Base-by-base conservation (phyloP, 2,888 invertebrate species). In the Phengaris alcon region DNA sequence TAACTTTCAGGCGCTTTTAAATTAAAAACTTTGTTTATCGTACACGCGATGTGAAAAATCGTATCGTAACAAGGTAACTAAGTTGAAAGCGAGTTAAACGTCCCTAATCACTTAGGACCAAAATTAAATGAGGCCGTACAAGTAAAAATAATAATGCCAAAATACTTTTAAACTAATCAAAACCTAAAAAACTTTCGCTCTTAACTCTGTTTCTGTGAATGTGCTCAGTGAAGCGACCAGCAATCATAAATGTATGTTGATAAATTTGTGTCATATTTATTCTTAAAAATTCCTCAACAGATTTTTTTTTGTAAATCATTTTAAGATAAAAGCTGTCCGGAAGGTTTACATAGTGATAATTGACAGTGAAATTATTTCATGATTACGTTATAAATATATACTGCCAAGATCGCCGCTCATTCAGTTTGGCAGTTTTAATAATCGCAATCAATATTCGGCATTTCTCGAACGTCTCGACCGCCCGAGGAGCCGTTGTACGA, bases 391-490 rank as follows among this genome's bases (percentile, higher is more conserved):
- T 35, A 72, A 35, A 72, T 35, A 72, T 35, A 72, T 35, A 72
- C 52, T 52, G 54, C 22, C 22, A 51, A 15, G 48, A 51, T 10
- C 15, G 15, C 69, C 10, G 51, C 6, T 51, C 3, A 22, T 22
- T 72, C 52, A 54, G 52, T 54, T 54, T 54, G 72, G 72, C 72
- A 52, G 72, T 72, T 72, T 54, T 52, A 72, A 72, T 70, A 48
- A 70, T 72, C 52, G 52, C 72, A 72, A 72, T 54, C 52, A 72
- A 72, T 72, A 72, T 35, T 54, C 22, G 35, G 13, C 9, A 15
- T 22, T 48, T 22, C 64, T 44, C 13, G 64, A 64, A 64, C 35
- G 64, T 64, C 44, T 44, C 64, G 13, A 64, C 64, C 35, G 70
- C 48, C n/a, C 48, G 51, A 70, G 48, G 69, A 51, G 70, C 22